These are phyloP conservation scores for Ceratina japonica DNA, from an alignment of 1,140 invertebrate species.

Conservation along the genomic window DNA sequence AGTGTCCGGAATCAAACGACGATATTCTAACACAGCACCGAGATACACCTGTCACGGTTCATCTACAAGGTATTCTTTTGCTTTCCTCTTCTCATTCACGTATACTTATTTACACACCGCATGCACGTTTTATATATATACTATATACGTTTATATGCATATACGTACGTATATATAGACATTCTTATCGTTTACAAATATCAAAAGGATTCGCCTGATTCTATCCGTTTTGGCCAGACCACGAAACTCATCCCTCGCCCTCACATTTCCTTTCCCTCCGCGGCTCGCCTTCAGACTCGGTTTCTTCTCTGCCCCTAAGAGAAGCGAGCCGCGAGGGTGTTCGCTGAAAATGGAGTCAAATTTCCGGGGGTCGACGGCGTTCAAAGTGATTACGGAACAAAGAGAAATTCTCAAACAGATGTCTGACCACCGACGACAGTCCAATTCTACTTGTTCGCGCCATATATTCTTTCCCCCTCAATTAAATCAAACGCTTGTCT, in stretches of 20 bases:
- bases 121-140: conserved; percentile 47
- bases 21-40: conserved; percentile 24
- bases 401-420: conserved; percentile 17
- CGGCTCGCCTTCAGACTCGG: background rate
- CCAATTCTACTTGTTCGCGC: too few relatives aligned
- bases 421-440: too few relatives aligned
- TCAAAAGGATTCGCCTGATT: conserved; percentile 55
- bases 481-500: too few relatives aligned
- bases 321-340: background rate
- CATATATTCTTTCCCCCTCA: too few relatives aligned
- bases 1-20: conserved; percentile 30
- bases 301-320: background rate
- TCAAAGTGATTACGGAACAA: conserved; percentile 13
- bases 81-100: conserved; percentile 12
- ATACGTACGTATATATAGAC: conserved; percentile 61
- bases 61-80: background rate
- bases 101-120: conserved; percentile 58
- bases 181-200: conserved; percentile 63
- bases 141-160: conserved; percentile 53
- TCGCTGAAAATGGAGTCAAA: conserved; percentile 36
- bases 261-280: background rate
- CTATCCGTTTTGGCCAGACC: background rate
- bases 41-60: conserved; percentile 9
- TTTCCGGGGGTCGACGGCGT: conserved; percentile 12
- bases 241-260: conserved; percentile 2